These are phyloP conservation scores for Trichoplusia ni DNA, from an alignment of 1,140 invertebrate species.

Conservation along the genomic window DNA sequence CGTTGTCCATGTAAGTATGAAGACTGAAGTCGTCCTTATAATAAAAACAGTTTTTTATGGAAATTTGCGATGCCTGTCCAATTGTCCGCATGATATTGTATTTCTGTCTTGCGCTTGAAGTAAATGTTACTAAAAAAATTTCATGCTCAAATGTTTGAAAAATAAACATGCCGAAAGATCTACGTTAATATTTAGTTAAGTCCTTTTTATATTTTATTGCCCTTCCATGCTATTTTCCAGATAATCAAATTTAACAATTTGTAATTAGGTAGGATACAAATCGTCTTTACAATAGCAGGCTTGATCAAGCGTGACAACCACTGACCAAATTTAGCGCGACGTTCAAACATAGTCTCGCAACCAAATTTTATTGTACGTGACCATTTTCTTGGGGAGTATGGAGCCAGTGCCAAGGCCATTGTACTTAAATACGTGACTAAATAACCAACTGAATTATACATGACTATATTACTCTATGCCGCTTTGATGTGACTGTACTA, in stretches of 20 bases:
- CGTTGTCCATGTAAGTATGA: not conserved
- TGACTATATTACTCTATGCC: constrained; percentile 29
- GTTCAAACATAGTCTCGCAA: constrained; percentile 3
- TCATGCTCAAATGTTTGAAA: no score
- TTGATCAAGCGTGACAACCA: not conserved
- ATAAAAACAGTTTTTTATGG: not conserved
- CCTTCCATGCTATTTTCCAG: no score
- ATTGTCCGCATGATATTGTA: not conserved
- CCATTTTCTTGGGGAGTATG: constrained; percentile 36
- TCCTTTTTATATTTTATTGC: not conserved
- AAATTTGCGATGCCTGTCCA: not conserved
- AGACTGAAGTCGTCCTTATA: no score
- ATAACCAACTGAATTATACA: constrained; percentile 59
- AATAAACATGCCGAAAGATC: no score
- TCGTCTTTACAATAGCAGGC: no score
- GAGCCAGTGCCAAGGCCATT: constrained; percentile 40
- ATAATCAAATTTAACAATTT: no score
- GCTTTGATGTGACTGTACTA: constrained; percentile 42
- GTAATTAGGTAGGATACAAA: no score
- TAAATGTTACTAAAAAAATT: no score
- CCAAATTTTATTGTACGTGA: constrained; percentile 42
- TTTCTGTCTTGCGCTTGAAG: no score
- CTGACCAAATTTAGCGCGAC: not conserved
- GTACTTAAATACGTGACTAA: constrained; percentile 40
- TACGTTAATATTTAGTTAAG: not conserved